phyloP scores from a whole-genome alignment of 2,888 invertebrate genomes.

The Amblyjoppa fuscipennis region DNA sequence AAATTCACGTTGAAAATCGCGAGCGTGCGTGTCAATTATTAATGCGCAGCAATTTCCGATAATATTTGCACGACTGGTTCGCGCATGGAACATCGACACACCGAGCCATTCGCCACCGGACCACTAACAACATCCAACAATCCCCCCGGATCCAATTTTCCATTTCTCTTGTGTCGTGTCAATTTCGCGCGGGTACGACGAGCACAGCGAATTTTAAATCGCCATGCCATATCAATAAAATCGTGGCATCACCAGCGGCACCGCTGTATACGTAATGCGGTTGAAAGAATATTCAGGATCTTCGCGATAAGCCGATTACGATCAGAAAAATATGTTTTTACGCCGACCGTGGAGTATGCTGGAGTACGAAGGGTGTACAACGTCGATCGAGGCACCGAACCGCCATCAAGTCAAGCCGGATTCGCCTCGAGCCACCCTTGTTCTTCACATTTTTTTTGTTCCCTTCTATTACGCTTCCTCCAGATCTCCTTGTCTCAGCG shows the following conservation, averaged over 20 bases:
- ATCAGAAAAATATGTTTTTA: slow-evolving; percentile 19
- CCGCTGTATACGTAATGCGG: neutral
- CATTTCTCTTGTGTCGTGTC: neutral
- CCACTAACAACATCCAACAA: slow-evolving; percentile 18
- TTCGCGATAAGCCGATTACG: slow-evolving; percentile 2
- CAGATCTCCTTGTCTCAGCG: neutral
- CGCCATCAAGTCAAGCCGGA: neutral
- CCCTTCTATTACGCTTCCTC: neutral
- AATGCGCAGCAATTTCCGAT: neutral
- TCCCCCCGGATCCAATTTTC: neutral
- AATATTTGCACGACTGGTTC: slow-evolving; percentile 15
- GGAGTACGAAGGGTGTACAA: neutral
- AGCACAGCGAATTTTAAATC: neutral
- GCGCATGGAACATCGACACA: neutral
- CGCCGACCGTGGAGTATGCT: neutral
- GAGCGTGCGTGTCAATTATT: slow-evolving; percentile 15
- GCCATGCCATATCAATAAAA: slow-evolving; percentile 1
- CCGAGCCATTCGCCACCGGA: neutral
- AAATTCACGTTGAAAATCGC: slow-evolving; percentile 16
- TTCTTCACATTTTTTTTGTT: neutral
- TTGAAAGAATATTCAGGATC: neutral
- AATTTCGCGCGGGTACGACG: neutral
- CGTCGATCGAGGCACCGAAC: neutral
- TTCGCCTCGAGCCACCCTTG: neutral
- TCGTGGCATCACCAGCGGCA: neutral